Evolutionary conservation across 2,888 invertebrate genomes (phyloP).

Genomic region (Tenthredo scrophulariae): DNA sequence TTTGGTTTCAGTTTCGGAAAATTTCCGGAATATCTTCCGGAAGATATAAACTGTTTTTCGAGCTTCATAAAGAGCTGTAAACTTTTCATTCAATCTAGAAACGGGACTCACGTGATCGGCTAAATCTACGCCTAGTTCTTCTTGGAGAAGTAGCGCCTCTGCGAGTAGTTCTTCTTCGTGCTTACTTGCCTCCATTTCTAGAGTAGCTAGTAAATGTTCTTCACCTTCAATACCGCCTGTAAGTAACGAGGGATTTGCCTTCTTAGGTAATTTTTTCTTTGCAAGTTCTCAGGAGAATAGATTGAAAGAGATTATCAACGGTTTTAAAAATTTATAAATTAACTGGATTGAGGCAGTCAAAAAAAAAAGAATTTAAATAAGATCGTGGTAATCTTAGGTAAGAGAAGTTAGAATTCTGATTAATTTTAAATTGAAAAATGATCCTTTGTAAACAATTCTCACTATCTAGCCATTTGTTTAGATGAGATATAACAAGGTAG

Average conservation of each 20-base stretch:
- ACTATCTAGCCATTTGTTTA: not conserved
- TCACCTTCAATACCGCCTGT: conserved; percentile 74
- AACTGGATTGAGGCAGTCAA: not conserved
- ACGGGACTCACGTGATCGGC: conserved; percentile 66
- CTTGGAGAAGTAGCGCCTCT: conserved; percentile 74
- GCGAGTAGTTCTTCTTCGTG: conserved; percentile 75
- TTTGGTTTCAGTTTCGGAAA: not conserved
- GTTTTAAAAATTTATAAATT: not conserved
- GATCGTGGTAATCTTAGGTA: too few relatives aligned
- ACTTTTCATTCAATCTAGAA: not conserved
- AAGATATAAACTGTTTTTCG: not conserved
- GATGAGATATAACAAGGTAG: too few relatives aligned
- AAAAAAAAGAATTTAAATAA: not conserved
- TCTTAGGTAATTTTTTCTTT: not conserved
- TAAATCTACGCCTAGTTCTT: conserved; percentile 73
- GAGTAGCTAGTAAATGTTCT: conserved; percentile 74
- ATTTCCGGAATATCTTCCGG: not conserved
- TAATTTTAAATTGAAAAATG: not conserved
- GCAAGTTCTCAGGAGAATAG: conserved; percentile 2
- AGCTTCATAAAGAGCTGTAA: not conserved
- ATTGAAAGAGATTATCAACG: conserved; percentile 22
- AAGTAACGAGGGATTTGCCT: not conserved
- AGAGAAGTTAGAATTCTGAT: not conserved
- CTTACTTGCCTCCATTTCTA: conserved; percentile 75
- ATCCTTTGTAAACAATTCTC: not conserved